Evolutionary conservation across 2,888 invertebrate genomes (phyloP).

Genomic region (Periphyllus acericola): DNA sequence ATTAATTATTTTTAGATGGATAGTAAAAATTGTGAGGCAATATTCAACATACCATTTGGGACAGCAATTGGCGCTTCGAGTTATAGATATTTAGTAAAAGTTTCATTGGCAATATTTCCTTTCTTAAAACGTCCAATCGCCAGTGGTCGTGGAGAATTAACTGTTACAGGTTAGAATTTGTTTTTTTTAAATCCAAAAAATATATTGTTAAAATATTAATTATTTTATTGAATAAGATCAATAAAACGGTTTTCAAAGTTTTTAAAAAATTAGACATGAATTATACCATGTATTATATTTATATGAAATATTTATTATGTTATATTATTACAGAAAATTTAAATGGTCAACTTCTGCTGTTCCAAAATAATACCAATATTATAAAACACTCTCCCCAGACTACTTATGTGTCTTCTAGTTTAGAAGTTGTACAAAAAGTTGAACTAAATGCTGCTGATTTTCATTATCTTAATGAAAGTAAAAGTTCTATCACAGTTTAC

Average conservation of each 20-base stretch:
- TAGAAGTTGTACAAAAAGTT: conserved; percentile 72
- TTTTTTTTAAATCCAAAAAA: not conserved
- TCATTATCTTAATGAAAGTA: conserved; percentile 71
- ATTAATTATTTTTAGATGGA: conserved; percentile 63
- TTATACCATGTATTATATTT: too few species aligned
- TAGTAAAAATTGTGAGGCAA: conserved; percentile 10
- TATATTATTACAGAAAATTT: conserved; percentile 71
- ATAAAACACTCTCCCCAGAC: conserved; percentile 66
- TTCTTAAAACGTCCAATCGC: conserved; percentile 67
- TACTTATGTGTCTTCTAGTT: conserved; percentile 75
- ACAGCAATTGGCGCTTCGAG: conserved; percentile 7
- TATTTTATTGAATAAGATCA: not conserved
- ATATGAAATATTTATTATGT: not conserved
- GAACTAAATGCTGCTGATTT: conserved; percentile 73
- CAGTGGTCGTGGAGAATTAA: conserved; percentile 67
- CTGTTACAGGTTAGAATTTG: conserved; percentile 69
- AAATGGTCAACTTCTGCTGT: conserved; percentile 76
- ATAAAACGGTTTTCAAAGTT: not conserved
- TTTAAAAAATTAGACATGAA: not conserved
- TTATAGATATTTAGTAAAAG: conserved; percentile 65
- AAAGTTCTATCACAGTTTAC: conserved; percentile 73
- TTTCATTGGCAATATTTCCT: conserved; percentile 32
- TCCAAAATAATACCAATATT: conserved; percentile 71
- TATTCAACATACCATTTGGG: conserved; percentile 28
- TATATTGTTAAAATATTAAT: not conserved